phyloP scores from a whole-genome alignment of 2,797 vertebrate genomes.

The Phylloscopus collybita region DNA sequence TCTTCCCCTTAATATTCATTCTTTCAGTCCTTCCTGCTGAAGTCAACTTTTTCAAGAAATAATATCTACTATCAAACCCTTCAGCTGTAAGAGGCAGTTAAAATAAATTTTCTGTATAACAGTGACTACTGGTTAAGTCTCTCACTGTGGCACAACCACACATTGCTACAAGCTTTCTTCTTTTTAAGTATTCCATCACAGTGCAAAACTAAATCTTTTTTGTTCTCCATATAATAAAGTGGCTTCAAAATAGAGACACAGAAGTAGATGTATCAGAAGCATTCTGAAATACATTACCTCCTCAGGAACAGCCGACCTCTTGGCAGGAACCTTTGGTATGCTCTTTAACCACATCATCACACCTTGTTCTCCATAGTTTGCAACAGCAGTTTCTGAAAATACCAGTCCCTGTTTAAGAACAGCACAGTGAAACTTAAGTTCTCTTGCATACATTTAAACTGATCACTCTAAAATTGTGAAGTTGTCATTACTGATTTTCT shows the following conservation, averaged over 20 bases:
- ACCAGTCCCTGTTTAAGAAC: conserved; percentile 83
- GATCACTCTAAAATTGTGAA: background rate
- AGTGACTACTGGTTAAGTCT: background rate
- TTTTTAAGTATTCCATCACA: background rate
- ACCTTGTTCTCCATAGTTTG: conserved; percentile 85
- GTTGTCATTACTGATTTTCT: conserved; percentile 2
- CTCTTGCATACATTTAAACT: background rate
- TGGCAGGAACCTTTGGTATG: conserved; percentile 80
- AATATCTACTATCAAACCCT: background rate
- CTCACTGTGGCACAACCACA: background rate
- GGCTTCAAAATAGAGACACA: background rate
- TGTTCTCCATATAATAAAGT: background rate
- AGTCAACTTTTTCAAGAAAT: background rate
- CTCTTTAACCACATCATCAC: conserved; percentile 70
- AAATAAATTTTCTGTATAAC: background rate
- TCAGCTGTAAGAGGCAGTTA: background rate
- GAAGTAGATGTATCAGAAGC: background rate
- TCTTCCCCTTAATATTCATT: background rate
- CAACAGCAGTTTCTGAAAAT: conserved; percentile 88
- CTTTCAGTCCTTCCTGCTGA: background rate
- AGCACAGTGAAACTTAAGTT: background rate
- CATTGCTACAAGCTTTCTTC: background rate
- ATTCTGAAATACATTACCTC: conserved; percentile 82
- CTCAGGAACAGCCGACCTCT: conserved; percentile 89
- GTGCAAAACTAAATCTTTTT: background rate